These are phyloP conservation scores for Calycopis cecrops DNA, from an alignment of 1,140 invertebrate genomes.

Conservation along the genomic window DNA sequence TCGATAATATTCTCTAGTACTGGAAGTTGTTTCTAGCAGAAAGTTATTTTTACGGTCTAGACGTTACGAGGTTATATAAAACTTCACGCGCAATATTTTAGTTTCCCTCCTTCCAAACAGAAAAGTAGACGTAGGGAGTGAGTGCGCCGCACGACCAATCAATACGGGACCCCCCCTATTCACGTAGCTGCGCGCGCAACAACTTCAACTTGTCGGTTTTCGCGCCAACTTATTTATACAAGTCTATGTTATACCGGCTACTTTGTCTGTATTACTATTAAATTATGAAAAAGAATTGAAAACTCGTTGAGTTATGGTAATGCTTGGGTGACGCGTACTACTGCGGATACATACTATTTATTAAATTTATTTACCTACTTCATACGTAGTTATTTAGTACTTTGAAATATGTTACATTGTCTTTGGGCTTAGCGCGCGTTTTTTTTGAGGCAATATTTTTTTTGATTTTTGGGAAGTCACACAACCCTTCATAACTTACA, in stretches of 20 bases:
- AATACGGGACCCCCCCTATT: constrained; percentile 59
- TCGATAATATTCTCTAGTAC: no score
- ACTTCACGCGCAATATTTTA: constrained; percentile 47
- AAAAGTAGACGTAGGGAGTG: constrained; percentile 44
- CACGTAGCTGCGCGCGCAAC: constrained; percentile 45
- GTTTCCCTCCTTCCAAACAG: constrained; percentile 51
- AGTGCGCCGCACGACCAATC: constrained; percentile 47
- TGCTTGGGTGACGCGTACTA: no score
- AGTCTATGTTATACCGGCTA: not conserved
- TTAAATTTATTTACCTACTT: no score
- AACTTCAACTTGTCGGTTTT: constrained; percentile 36
- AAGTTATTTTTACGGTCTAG: constrained; percentile 29
- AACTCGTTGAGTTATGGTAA: no score
- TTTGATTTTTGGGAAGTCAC: no score
- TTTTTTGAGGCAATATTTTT: no score
- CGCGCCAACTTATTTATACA: constrained; percentile 39
- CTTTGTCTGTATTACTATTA: not conserved
- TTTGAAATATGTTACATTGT: no score
- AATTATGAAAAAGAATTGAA: no score
- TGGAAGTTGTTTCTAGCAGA: constrained; percentile 17
- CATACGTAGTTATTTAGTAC: no score
- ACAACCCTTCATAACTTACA: no score
- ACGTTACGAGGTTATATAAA: constrained; percentile 36
- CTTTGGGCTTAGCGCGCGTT: no score
- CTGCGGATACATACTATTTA: no score